Conservation (phyloP, 2,888 invertebrate genomes). For the Fragum fragum region DNA sequence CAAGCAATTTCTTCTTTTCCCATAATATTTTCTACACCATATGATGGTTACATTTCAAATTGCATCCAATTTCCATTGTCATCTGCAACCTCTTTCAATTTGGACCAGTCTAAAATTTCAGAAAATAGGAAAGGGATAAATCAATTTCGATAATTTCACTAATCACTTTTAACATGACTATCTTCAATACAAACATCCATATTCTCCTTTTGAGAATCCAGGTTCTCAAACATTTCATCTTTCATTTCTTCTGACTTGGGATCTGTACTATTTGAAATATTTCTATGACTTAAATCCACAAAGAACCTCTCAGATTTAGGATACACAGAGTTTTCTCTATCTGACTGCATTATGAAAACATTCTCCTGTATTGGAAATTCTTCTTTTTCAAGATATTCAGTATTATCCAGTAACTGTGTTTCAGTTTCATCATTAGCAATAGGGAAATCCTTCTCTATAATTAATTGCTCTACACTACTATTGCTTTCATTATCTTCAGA, state of each 20-base stretch:
- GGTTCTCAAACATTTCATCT: neutral
- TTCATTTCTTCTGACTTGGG: neutral
- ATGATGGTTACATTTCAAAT: too few species aligned
- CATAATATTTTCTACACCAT: too few species aligned
- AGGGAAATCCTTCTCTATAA: neutral
- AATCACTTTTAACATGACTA: neutral
- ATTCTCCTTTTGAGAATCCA: neutral
- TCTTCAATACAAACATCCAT: neutral
- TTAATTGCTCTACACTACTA: neutral
- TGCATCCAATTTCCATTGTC: too few species aligned
- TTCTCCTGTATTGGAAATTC: slow-evolving; percentile 7
- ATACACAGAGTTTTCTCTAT: neutral
- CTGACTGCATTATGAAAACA: slow-evolving; percentile 1
- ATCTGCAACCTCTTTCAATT: too few species aligned
- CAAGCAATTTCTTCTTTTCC: too few species aligned
- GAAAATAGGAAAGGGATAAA: too few species aligned
- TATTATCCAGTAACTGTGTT: neutral
- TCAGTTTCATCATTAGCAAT: neutral
- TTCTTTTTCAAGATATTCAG: neutral
- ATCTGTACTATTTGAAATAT: neutral
- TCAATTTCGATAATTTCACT: too few species aligned
- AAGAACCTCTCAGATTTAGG: slow-evolving; percentile 21
- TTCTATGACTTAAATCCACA: slow-evolving; percentile 15
- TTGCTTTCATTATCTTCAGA: neutral
- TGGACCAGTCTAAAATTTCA: too few species aligned